Evolutionary conservation across 2,797 vertebrate genomes (phyloP).

Genomic region (Sitta carolinensis): DNA sequence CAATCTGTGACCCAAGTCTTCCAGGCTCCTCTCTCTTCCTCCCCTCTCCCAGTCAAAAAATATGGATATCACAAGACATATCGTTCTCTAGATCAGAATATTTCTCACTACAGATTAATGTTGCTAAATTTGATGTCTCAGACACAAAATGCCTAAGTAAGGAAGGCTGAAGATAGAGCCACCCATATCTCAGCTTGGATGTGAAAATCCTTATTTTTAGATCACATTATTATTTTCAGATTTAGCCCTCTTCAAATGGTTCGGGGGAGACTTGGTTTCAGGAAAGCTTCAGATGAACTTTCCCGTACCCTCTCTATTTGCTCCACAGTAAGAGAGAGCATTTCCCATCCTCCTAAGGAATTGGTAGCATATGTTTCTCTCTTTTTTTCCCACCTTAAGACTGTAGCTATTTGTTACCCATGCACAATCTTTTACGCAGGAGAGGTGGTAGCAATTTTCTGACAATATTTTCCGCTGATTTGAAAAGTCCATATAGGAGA

Average conservation of each 20-base stretch:
- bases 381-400: neutral
- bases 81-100: neutral
- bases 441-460: neutral
- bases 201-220: neutral
- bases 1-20: neutral
- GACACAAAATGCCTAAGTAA: neutral
- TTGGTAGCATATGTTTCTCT: neutral
- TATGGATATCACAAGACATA: neutral
- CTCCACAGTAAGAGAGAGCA: neutral
- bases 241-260: neutral
- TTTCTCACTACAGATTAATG: neutral
- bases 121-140: neutral
- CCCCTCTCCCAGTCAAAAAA: neutral
- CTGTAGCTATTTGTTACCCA: neutral
- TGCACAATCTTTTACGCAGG: neutral
- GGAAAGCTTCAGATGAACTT: neutral
- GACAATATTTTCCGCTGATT: neutral
- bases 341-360: neutral
- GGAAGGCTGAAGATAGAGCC: neutral
- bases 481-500: neutral
- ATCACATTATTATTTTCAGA: neutral
- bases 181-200: neutral
- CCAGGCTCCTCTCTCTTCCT: neutral
- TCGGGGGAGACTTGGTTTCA: neutral
- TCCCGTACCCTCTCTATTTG: neutral